Evolutionary conservation across 1,140 invertebrate genomes (phyloP).

Genomic region (Uloborus diversus): DNA sequence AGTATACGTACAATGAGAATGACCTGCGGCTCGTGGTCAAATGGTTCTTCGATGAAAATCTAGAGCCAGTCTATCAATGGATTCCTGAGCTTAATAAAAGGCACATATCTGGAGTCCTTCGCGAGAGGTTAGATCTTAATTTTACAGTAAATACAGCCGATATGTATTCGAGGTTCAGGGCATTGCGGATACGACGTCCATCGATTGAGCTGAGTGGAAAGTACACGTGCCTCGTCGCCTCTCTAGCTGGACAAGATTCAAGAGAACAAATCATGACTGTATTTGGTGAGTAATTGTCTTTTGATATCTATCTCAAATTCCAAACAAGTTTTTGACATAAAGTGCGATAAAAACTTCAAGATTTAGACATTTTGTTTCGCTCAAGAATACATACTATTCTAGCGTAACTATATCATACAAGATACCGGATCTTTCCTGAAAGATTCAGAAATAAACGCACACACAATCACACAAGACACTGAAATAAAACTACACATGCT

Average conservation of each 20-base stretch:
- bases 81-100: conserved; percentile 72
- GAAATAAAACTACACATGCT: too few species aligned
- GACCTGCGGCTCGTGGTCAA: conserved; percentile 75
- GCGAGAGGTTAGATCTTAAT: conserved; percentile 75
- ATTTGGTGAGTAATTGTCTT: conserved; percentile 57
- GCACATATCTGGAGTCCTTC: conserved; percentile 71
- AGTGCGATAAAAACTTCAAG: too few species aligned
- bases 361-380: too few species aligned
- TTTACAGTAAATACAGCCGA: conserved; percentile 71
- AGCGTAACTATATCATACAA: too few species aligned
- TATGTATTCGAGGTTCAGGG: conserved; percentile 76
- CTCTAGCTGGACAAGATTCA: conserved; percentile 59
- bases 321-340: neutral
- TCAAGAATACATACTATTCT: too few species aligned
- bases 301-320: neutral
- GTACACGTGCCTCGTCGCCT: conserved; percentile 59
- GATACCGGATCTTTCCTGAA: too few species aligned
- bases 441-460: too few species aligned
- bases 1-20: conserved; percentile 73
- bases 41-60: conserved; percentile 78
- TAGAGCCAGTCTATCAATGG: conserved; percentile 80
- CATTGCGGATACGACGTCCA: conserved; percentile 77
- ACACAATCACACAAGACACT: too few species aligned
- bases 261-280: conserved; percentile 56
- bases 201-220: conserved; percentile 70